Evolutionary conservation across 2,888 invertebrate species (phyloP), one percentile per base, ranked within the genome.

Genomic region (Chromoteleia sp.): DNA sequence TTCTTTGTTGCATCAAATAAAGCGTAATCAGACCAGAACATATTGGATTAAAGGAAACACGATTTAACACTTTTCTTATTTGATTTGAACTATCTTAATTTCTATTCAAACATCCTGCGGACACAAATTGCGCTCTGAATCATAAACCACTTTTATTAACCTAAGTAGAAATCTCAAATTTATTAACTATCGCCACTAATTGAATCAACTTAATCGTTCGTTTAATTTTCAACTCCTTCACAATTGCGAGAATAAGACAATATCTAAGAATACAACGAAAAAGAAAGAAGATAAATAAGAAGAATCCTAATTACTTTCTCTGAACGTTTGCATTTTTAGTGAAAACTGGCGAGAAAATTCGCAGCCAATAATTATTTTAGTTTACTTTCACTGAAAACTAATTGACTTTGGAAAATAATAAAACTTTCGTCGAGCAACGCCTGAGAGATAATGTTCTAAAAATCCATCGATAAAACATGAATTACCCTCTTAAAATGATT

Each of bases 281-380:
- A 67, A 54, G 21, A 2, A 19, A 12, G 21, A 33, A 8, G n/a
- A 50, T 19, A 30, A 52, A 65, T 43, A 68, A 68, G 48, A 61
- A 43, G 43, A 21, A 45, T n/a, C 48, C 25, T 71, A 78, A 78
- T 78, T 54, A 71, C 77, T 78, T 78, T 78, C 77, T 70, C 77
- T 71, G 65, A 78, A 71, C 65, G 71, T 71, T 71, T 71, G 58
- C 54, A 78, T 78, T 78, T 78, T 78, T 45, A 78, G 77, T 58
- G 77, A 78, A 78, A 78, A 78, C 63, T 25, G 50, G 77, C 30
- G 77, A 78, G 77, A 78, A 78, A 78, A 78, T 78, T 78, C 58
- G 58, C 77, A 78, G 58, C 36, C 56, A 15, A 78, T 78, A 78
- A 78, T 78, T 78, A 78, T 70, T 71, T 70, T 33, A 43, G 63